phyloP scores from a whole-genome alignment of 2,797 vertebrate species.

The Chanos chanos region DNA sequence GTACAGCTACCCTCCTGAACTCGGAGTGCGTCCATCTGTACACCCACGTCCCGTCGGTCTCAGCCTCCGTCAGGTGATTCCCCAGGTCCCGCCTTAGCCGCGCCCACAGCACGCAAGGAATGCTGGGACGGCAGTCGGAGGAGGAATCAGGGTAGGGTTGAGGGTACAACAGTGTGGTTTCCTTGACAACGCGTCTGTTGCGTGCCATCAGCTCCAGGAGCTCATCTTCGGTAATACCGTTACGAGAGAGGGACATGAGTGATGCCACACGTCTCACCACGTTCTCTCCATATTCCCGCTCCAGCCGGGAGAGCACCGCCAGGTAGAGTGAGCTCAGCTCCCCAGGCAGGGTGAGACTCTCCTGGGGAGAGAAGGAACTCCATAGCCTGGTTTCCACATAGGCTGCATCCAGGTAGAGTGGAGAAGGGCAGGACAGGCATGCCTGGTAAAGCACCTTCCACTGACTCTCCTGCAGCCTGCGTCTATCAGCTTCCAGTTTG shows the following conservation, averaged over 20 bases:
- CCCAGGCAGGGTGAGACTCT: slow-evolving; percentile 45
- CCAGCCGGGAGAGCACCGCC: slow-evolving; percentile 53
- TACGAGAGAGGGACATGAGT: slow-evolving; percentile 60
- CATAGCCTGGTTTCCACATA: slow-evolving; percentile 60
- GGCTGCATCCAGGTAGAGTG: slow-evolving; percentile 58
- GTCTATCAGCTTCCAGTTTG: slow-evolving; percentile 46
- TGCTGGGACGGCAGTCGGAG: slow-evolving; percentile 25
- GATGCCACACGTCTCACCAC: slow-evolving; percentile 55
- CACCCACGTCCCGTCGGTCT: slow-evolving; percentile 64
- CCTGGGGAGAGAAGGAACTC: slow-evolving; percentile 56
- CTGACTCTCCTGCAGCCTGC: slow-evolving; percentile 55
- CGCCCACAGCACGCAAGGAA: slow-evolving; percentile 60
- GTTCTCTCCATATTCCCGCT: slow-evolving; percentile 57
- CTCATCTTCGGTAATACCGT: slow-evolving; percentile 66
- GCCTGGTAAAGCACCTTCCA: slow-evolving; percentile 53
- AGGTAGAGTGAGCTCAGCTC: slow-evolving; percentile 56
- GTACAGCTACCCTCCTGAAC: slow-evolving; percentile 46
- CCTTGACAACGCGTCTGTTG: slow-evolving; percentile 56
- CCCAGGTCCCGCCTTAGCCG: slow-evolving; percentile 54
- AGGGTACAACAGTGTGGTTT: slow-evolving; percentile 51
- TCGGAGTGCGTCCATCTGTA: slow-evolving; percentile 61
- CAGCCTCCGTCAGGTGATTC: slow-evolving; percentile 56
- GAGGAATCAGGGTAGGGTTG: slow-evolving; percentile 23
- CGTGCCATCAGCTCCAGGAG: slow-evolving; percentile 60
- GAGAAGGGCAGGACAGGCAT: slow-evolving; percentile 59